phyloP scores from a whole-genome alignment of 2,113 vertebrate genomes.

The Sinocyclocheilus rhinocerous region DNA sequence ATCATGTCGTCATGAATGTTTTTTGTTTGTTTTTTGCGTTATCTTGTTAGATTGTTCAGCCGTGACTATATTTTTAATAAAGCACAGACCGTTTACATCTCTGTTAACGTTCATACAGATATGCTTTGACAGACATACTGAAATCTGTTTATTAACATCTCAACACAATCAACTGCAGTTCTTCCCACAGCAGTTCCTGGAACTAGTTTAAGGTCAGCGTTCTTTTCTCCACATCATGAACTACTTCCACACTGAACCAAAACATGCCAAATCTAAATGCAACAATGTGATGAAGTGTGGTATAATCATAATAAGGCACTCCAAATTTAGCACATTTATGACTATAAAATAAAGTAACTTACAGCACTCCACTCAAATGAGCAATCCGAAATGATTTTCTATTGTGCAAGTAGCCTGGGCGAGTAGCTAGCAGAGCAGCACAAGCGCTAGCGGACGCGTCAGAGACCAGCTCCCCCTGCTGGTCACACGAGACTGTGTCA shows the following conservation, averaged over 20 bases:
- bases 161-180: neutral
- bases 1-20: neutral
- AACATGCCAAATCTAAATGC: neutral
- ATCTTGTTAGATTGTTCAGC: neutral
- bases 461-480: neutral
- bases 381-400: neutral
- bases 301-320: neutral
- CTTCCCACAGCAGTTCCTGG: neutral
- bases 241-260: neutral
- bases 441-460: no score
- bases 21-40: no score
- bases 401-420: neutral
- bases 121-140: neutral
- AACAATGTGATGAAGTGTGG: neutral
- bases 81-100: neutral
- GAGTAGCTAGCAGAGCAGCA: no score
- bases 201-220: neutral
- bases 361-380: neutral
- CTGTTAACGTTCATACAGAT: neutral
- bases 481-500: neutral
- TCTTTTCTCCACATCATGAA: no score
- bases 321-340: neutral
- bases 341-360: neutral
- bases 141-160: neutral
- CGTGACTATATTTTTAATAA: neutral